These are phyloP conservation scores for Itoplectis maculator DNA, from an alignment of 2,888 invertebrate species.

Conservation along the genomic window DNA sequence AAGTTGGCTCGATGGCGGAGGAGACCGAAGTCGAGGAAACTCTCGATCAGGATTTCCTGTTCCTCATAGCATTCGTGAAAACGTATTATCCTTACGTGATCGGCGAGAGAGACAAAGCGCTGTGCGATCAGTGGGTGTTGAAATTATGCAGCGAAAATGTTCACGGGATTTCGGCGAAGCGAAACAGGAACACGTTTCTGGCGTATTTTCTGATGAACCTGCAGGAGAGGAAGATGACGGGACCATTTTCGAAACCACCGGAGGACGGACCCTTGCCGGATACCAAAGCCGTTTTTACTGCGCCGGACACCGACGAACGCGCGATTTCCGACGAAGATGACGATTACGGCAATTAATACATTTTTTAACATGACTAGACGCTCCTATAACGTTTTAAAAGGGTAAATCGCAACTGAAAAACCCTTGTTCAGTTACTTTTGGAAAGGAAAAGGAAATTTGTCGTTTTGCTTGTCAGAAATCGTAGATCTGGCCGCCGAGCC, in stretches of 20 bases:
- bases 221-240: constrained; percentile 82
- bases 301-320: constrained; percentile 72
- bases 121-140: constrained; percentile 82
- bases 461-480: no score
- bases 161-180: constrained; percentile 80
- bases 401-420: no score
- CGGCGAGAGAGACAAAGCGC: constrained; percentile 71
- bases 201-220: constrained; percentile 84
- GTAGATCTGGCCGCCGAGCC: no score
- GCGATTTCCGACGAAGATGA: constrained; percentile 54
- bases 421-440: no score
- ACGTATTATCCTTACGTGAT: constrained; percentile 75
- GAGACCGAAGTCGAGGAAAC: constrained; percentile 62
- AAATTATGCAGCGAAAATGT: constrained; percentile 83
- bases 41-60: constrained; percentile 84
- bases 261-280: constrained; percentile 81
- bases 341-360: constrained; percentile 61
- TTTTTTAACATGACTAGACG: no score
- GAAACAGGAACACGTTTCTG: constrained; percentile 84
- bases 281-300: constrained; percentile 80
- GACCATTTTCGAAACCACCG: constrained; percentile 82
- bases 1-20: constrained; percentile 63
- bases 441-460: no score
- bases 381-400: no score
- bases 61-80: constrained; percentile 83